Conservation (phyloP, 2,797 vertebrate species). For the Hyperoplus lanceolatus region DNA sequence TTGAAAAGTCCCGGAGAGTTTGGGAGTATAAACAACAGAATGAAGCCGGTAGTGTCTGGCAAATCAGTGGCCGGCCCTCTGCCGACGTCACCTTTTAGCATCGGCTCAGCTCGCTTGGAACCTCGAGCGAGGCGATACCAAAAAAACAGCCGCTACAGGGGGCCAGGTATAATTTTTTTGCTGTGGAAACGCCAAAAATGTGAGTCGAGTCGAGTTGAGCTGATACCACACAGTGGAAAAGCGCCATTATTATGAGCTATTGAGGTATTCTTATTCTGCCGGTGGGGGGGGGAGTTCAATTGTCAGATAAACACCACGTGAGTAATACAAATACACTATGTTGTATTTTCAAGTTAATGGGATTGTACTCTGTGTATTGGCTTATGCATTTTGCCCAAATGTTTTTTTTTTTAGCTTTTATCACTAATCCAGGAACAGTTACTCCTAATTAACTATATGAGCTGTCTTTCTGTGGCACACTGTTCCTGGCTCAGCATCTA, state of each 20-base stretch:
- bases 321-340: constrained; percentile 22
- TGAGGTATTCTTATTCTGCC: constrained; percentile 34
- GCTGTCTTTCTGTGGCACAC: constrained; percentile 42
- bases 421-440: constrained; percentile 71
- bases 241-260: constrained; percentile 5
- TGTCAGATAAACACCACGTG: constrained; percentile 47
- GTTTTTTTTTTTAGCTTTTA: constrained; percentile 55
- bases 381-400: constrained; percentile 52
- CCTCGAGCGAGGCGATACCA: too few relatives aligned
- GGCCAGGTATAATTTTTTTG: too few relatives aligned
- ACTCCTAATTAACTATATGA: constrained; percentile 70
- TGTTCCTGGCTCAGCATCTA: constrained; percentile 55
- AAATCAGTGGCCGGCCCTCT: too few relatives aligned
- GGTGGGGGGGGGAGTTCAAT: constrained; percentile 46
- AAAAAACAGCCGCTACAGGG: too few relatives aligned
- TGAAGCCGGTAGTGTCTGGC: too few relatives aligned
- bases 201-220: too few relatives aligned
- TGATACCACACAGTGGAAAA: constrained; percentile 9
- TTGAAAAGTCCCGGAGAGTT: too few relatives aligned
- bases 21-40: too few relatives aligned
- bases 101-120: too few relatives aligned
- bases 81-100: too few relatives aligned
- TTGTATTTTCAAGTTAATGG: constrained; percentile 38
- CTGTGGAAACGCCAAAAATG: too few relatives aligned
- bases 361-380: constrained; percentile 45